These are phyloP conservation scores for Xiphorhynchus erythropygius DNA, from an alignment of 2,797 vertebrate genomes.

Conservation along the genomic window DNA sequence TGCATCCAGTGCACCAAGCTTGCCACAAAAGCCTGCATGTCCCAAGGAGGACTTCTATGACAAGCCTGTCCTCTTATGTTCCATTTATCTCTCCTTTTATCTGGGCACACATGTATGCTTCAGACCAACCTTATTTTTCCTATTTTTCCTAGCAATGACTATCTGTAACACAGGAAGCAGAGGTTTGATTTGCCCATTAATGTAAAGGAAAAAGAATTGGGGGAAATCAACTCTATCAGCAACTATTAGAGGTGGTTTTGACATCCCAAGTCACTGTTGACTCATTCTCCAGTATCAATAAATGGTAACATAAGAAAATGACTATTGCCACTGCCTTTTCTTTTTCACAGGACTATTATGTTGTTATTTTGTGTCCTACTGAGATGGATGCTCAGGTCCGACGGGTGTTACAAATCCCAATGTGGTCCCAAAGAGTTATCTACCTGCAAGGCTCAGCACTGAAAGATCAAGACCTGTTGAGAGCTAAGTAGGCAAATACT, in stretches of 20 bases:
- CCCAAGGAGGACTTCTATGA: neutral
- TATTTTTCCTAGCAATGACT: neutral
- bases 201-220: neutral
- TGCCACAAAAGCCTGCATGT: neutral
- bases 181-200: neutral
- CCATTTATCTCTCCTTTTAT: neutral
- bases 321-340: neutral
- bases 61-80: neutral
- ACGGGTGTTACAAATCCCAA: slow-evolving; percentile 83
- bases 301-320: neutral
- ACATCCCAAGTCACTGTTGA: neutral
- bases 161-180: neutral
- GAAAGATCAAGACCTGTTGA: slow-evolving; percentile 84
- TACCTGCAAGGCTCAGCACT: slow-evolving; percentile 84
- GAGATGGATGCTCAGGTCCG: slow-evolving; percentile 85
- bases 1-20: neutral
- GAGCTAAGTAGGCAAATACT: slow-evolving; percentile 81
- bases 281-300: neutral
- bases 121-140: neutral
- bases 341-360: slow-evolving; percentile 80
- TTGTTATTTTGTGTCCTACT: slow-evolving; percentile 83
- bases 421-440: slow-evolving; percentile 86
- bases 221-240: neutral
- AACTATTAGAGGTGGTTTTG: neutral
- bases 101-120: neutral